Base-by-base conservation (phyloP, 1,140 invertebrate genomes). In the Drosophila kurseongensis region DNA sequence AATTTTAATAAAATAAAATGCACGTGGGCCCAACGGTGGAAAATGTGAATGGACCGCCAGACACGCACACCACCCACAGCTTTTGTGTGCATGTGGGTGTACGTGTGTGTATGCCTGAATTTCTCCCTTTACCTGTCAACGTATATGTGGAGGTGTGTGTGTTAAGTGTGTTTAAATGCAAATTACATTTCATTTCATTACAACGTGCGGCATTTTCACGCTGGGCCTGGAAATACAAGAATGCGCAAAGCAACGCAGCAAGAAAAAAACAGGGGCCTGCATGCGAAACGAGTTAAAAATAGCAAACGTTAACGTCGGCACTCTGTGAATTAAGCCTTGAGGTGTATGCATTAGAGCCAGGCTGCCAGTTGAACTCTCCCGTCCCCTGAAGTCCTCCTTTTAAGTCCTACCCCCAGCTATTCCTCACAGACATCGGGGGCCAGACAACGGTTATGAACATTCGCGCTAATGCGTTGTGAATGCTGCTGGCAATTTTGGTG, bases 1-100 rank as follows among this genome's bases (percentile, higher is more conserved):
- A 88, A 88, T 88, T 88, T 88, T 89, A 83, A 89, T 88, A 86
- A 88, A 88, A 88, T 83, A 75, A 88, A 88, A 89, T 89, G 79
- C 84, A 83, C 71, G 84, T 80, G 83, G 84, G 60, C 72, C 52
- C 75, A 69, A 36, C 66, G 62, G 62, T 47, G 66, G 75, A 71
- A 73, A 82, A 86, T 86, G 66, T 82, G 80, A 86, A 83, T 77
- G 83, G 60, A 68, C 59, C 78, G 48, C 58, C 78, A 78, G 80
- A 51, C 48, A 51, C n/a, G 48, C 29, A 51, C 48, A 51, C 29
- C 29, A 35, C 29, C 32, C 12, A 18, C 13, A 9, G 13, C 32
- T 40, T 68, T 67, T 67, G 65, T 67, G 54, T 66, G 12, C 61
- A 47, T 32, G 57, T 35, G 29, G 14, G 23, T 48, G 45, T 23